Evolutionary conservation across 2,888 invertebrate species (phyloP).

Genomic region (Tanytarsus gracilentus): DNA sequence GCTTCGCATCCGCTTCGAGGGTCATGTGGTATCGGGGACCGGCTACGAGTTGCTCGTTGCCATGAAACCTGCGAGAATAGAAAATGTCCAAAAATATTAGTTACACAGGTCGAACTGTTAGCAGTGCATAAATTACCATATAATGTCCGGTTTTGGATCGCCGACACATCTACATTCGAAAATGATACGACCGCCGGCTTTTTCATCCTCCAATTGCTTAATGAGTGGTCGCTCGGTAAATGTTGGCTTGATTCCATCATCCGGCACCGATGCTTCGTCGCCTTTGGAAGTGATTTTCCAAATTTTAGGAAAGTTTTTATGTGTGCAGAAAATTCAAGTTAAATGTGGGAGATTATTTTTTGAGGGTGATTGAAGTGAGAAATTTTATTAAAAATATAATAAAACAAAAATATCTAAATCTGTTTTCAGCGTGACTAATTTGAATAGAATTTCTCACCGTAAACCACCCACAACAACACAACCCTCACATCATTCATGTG

Average conservation of each 20-base stretch:
- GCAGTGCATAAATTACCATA: constrained; percentile 63
- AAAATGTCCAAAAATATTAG: not conserved
- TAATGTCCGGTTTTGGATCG: constrained; percentile 87
- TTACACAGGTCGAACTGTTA: constrained; percentile 8
- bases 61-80: constrained; percentile 60
- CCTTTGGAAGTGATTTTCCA: constrained; percentile 46
- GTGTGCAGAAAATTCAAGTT: no score
- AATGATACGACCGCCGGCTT: constrained; percentile 72
- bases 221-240: constrained; percentile 97
- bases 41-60: constrained; percentile 67
- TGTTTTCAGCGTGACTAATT: not conserved
- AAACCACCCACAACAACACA: no score
- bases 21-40: constrained; percentile 78
- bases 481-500: no score
- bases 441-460: constrained; percentile 8
- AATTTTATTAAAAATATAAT: no score
- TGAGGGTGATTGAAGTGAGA: no score
- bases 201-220: constrained; percentile 81
- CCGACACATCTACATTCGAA: constrained; percentile 97
- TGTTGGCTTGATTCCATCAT: constrained; percentile 90
- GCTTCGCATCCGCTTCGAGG: constrained; percentile 78
- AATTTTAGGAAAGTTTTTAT: no score
- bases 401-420: not conserved
- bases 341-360: no score
- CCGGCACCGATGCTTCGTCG: constrained; percentile 91